Conservation (phyloP, 2,888 invertebrate species). For the Clivina fossor region DNA sequence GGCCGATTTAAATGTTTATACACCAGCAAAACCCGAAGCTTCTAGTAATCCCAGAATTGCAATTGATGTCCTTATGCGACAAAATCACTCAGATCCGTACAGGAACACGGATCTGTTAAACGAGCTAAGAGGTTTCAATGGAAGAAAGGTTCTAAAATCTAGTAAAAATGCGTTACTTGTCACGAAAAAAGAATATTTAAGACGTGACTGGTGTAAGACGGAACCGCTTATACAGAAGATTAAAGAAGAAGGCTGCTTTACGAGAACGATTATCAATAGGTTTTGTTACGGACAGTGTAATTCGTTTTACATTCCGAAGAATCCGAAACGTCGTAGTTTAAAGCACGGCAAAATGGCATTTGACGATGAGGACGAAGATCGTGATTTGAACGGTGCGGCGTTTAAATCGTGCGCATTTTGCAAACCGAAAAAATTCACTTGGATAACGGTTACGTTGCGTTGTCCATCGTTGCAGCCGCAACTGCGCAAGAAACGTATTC, state of each 20-base stretch:
- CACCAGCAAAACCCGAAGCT: conserved; percentile 37
- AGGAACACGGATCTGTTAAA: conserved; percentile 45
- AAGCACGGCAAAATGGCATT: conserved; percentile 27
- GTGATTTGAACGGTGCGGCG: conserved; percentile 62
- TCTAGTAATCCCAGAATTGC: conserved; percentile 47
- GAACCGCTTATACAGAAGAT: conserved; percentile 71
- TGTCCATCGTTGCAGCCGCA: conserved; percentile 66
- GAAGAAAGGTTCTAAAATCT: conserved; percentile 62
- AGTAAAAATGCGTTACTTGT: conserved; percentile 66
- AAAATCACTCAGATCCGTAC: conserved; percentile 47
- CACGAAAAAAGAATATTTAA: conserved; percentile 67
- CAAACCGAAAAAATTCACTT: conserved; percentile 66
- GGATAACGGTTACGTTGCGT: conserved; percentile 65
- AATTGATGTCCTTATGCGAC: conserved; percentile 47
- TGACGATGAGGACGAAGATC: conserved; percentile 50
- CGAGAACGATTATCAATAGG: conserved; percentile 66
- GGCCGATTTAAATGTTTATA: conserved; percentile 48
- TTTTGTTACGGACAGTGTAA: conserved; percentile 84
- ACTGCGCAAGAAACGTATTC: conserved; percentile 63
- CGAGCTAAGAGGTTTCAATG: conserved; percentile 57
- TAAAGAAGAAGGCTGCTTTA: conserved; percentile 69
- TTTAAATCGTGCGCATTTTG: conserved; percentile 74
- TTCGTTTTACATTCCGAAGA: conserved; percentile 75
- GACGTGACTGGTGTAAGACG: conserved; percentile 74
- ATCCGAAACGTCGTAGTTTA: conserved; percentile 54